Base-by-base conservation (phyloP, 2,888 invertebrate genomes). In the Drosophila phalerata region DNA sequence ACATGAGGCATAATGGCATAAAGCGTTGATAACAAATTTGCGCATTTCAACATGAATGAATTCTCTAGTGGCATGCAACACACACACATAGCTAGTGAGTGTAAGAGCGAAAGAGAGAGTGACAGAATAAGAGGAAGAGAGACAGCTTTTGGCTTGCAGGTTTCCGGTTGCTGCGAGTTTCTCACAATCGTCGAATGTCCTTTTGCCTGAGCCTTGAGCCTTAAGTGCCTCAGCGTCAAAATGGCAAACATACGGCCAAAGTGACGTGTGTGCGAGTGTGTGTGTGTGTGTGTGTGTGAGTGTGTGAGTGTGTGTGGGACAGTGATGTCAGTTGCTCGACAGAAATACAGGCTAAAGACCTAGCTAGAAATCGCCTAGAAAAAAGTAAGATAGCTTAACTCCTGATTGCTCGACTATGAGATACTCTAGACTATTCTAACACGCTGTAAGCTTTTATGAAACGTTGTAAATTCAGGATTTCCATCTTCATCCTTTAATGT, bases 41-140 rank as follows among this genome's bases (percentile, higher is more conserved):
- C 89, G 80, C 89, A 90, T 90, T 90, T 90, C 90, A 88, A 88
- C 90, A 83, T 85, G 87, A 85, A 85, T 85, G 90, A 90, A 89
- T 90, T 77, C 90, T 90, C 90, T 61, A 84, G 90, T 84, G 89
- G 78, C 70, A 70, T 61, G 52, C 42, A 40, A 43, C 17, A 52
- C n/a, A 42, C 40, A 43, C 22, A 62, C 62, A 70, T 71, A 25
- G 11, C 2, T 28, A 9, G 30, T 10, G 3, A 30, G 15, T 9
- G 38, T 5, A 38, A 15, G 37, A 37, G 15, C 8, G n/a, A 5
- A 11, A 15, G 15, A 19, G 47, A 51, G 13, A 5, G 45, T 5
- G 13, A 2, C 22, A n/a, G 37, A 13, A 25, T 25, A 8, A 8
- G 34, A 4, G 40, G 15, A 38, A 9, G 11, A 10, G 13, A 30